These are phyloP conservation scores for Ramphastos sulfuratus DNA, from an alignment of 2,113 vertebrate species.

Conservation along the genomic window DNA sequence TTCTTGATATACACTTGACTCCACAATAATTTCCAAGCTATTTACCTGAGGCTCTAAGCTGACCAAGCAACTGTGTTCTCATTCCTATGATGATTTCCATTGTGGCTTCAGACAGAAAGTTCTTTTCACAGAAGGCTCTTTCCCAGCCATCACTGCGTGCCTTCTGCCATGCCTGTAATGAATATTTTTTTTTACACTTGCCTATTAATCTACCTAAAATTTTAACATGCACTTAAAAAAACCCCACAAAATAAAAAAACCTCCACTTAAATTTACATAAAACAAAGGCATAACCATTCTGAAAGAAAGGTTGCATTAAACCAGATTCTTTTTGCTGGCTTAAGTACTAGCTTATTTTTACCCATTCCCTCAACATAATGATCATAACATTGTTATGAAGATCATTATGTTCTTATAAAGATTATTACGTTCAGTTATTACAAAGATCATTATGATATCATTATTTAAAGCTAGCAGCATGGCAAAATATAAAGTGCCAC, in stretches of 20 bases:
- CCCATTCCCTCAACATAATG: background rate
- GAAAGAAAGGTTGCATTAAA: background rate
- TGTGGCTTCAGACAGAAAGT: conserved; percentile 93
- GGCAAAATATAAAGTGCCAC: background rate
- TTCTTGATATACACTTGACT: background rate
- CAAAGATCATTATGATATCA: accelerated
- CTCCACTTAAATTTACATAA: background rate
- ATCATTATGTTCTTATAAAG: background rate
- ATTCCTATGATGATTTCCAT: conserved; percentile 95
- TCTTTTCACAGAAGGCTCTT: conserved; percentile 92
- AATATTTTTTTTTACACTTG: background rate
- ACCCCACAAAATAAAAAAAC: background rate
- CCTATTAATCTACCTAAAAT: background rate
- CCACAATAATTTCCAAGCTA: background rate
- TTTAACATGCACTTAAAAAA: background rate
- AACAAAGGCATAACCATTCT: background rate
- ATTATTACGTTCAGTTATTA: background rate
- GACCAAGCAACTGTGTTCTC: conserved; percentile 92
- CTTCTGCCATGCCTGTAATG: conserved; percentile 91
- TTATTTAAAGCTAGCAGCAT: background rate
- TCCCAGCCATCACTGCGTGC: conserved; percentile 92
- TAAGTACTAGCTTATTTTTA: background rate
- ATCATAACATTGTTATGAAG: background rate
- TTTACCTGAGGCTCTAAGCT: conserved; percentile 92
- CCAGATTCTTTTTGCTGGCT: background rate